A percentile compares a stretch with the other conserved stretches of the same genome.
These are phyloP conservation scores for Rafetus swinhoei DNA, from an alignment of 2,113 vertebrate species.

Conservation along the genomic window DNA sequence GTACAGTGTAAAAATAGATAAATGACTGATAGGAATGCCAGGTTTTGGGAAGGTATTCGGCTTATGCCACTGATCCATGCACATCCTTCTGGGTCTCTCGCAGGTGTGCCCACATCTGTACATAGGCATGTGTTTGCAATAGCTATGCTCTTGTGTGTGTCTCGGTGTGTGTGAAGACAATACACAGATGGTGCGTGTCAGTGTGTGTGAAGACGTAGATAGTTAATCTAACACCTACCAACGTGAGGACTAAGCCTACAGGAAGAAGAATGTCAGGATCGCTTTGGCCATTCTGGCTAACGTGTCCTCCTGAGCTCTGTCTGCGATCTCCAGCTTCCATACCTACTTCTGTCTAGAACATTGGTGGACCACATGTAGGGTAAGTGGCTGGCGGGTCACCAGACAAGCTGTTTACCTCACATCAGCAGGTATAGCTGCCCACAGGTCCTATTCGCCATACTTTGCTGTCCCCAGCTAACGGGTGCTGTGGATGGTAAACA, in stretches of 20 bases:
- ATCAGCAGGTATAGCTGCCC: too few relatives aligned
- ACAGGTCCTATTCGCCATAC: too few relatives aligned
- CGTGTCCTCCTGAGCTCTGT: rapidly evolving
- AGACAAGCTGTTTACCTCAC: too few relatives aligned
- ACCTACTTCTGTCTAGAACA: background rate
- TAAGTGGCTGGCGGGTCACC: too few relatives aligned
- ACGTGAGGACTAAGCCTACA: rapidly evolving
- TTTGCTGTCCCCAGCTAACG: too few relatives aligned
- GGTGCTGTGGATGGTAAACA: too few relatives aligned
- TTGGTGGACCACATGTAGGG: too few relatives aligned
- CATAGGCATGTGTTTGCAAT: rapidly evolving
- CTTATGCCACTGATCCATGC: rapidly evolving
- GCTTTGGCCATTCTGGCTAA: background rate
- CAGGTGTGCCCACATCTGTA: rapidly evolving
- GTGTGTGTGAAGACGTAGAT: too few relatives aligned
- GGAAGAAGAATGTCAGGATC: background rate
- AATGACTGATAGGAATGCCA: conserved; percentile 3
- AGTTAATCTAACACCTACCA: rapidly evolving
- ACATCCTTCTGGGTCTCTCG: rapidly evolving
- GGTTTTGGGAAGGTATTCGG: background rate
- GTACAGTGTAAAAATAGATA: conserved; percentile 19
- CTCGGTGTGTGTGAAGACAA: too few relatives aligned
- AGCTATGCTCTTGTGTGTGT: background rate
- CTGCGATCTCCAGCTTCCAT: background rate
- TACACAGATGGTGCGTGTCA: too few relatives aligned